Evolutionary conservation across 1,140 invertebrate genomes (phyloP).

Genomic region (Mycetomoellerius zeteki): DNA sequence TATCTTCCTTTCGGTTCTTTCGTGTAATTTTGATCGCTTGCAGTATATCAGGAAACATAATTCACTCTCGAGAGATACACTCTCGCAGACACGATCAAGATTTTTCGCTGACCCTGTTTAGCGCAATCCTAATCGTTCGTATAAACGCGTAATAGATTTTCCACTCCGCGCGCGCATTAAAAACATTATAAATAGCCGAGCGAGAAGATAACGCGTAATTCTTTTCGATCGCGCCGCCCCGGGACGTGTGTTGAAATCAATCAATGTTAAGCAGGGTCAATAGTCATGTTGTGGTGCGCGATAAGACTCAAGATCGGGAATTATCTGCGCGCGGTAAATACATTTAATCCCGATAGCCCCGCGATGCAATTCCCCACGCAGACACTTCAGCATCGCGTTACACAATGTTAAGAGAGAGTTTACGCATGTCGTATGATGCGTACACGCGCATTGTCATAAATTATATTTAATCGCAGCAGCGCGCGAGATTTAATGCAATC

Average conservation of each 20-base stretch:
- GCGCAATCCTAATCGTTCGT: constrained; percentile 43
- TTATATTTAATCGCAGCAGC: constrained; percentile 22
- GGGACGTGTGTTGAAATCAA: constrained; percentile 63
- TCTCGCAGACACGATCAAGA: constrained; percentile 26
- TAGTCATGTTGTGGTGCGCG: constrained; percentile 54
- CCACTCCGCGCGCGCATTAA: constrained; percentile 54
- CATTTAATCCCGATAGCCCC: constrained; percentile 58
- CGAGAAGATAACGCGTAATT: constrained; percentile 47
- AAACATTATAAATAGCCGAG: constrained; percentile 58
- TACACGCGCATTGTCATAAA: constrained; percentile 42
- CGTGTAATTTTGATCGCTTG: background rate
- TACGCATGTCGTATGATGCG: constrained; percentile 3
- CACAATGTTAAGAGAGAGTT: constrained; percentile 50
- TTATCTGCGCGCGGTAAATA: constrained; percentile 64
- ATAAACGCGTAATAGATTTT: constrained; percentile 72
- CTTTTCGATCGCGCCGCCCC: constrained; percentile 36
- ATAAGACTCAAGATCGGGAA: constrained; percentile 64
- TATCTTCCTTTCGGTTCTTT: background rate
- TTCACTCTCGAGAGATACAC: constrained; percentile 23
- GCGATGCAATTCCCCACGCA: constrained; percentile 30
- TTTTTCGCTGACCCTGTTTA: constrained; percentile 54
- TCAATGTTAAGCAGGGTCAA: constrained; percentile 70
- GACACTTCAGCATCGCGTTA: background rate
- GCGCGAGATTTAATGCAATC: constrained; percentile 49
- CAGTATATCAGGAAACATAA: constrained; percentile 48